Base-by-base conservation (phyloP, 1,140 invertebrate genomes). In the Plutomurus gul region DNA sequence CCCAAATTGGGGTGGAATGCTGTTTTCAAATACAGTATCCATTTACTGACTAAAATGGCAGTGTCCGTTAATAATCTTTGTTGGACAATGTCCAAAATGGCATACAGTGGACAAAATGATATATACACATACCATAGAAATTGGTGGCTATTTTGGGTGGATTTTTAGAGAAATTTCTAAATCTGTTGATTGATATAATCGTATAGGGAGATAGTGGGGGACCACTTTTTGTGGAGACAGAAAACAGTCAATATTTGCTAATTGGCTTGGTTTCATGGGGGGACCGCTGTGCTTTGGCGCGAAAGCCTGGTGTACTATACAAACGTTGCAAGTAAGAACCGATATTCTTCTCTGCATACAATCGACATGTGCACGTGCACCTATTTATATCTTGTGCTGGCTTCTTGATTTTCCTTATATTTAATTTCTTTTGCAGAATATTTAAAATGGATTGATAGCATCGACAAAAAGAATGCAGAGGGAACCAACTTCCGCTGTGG, bases 201-300 rank as follows among this genome's bases (percentile, higher is more conserved):
- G n/a, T 73, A n/a, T 6, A 79, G 77, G 77, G 77, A 22, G 77
- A 79, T 36, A 73, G 65, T 51, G 77, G 76, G 40, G 72, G 73
- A 43, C 78, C 78, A 37, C 60, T 79, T 2, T 79, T 79, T 71
- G 60, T 79, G 1, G 71, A 60, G 65, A 10, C 11, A 11, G 36
- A 47, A 30, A 51, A 76, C 25, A 56, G 40, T 8, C 60, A 79
- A 25, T 47, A 51, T 10, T 25, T 30, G 20, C 47, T 79, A 36
- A 47, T 79, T 33, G 78, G 78, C 7, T 27, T 79, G 16, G 78
- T 79, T n/a, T 75, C 73, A 0, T 79, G 78, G 78, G 79, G 79
- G 10, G 47, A 60, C 18, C 39, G 51, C 3, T 81, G 79, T 51
- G 76, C 51, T n/a, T 39, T 39, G n/a, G 43, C 70, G 5, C 40